phyloP scores from a whole-genome alignment of 1,140 invertebrate genomes.

The Andricus grossulariae region DNA sequence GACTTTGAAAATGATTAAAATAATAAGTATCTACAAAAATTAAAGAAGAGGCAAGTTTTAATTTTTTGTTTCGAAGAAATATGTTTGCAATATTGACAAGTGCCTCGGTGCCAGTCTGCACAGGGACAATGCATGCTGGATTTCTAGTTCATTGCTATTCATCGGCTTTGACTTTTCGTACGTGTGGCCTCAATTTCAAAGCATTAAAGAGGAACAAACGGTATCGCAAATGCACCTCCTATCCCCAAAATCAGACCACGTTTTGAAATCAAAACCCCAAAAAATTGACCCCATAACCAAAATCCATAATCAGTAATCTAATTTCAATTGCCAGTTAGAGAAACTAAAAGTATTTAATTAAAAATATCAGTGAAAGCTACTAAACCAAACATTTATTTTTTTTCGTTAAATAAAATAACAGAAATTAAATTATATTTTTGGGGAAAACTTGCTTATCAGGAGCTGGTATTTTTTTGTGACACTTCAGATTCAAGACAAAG shows the following conservation, averaged over 20 bases:
- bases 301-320: too few relatives aligned
- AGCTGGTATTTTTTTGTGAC: slow-evolving; percentile 7
- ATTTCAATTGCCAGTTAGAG: too few relatives aligned
- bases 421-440: too few relatives aligned
- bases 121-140: slow-evolving; percentile 22
- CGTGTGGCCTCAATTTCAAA: slow-evolving; percentile 62
- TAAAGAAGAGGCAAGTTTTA: neutral
- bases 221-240: slow-evolving; percentile 41
- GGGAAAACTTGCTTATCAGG: neutral
- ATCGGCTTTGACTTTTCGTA: slow-evolving; percentile 60
- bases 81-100: slow-evolving; percentile 21
- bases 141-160: slow-evolving; percentile 62
- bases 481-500: neutral
- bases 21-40: too few relatives aligned
- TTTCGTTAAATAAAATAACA: too few relatives aligned
- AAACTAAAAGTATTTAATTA: too few relatives aligned
- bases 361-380: too few relatives aligned
- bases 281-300: too few relatives aligned
- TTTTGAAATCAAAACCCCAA: too few relatives aligned
- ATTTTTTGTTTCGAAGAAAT: neutral
- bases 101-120: slow-evolving; percentile 27
- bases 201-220: slow-evolving; percentile 57
- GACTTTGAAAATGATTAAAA: too few relatives aligned
- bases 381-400: too few relatives aligned
- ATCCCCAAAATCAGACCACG: too few relatives aligned